These are phyloP conservation scores for Drosophila eugracilis DNA, from an alignment of 1,140 invertebrate species.

Conservation along the genomic window DNA sequence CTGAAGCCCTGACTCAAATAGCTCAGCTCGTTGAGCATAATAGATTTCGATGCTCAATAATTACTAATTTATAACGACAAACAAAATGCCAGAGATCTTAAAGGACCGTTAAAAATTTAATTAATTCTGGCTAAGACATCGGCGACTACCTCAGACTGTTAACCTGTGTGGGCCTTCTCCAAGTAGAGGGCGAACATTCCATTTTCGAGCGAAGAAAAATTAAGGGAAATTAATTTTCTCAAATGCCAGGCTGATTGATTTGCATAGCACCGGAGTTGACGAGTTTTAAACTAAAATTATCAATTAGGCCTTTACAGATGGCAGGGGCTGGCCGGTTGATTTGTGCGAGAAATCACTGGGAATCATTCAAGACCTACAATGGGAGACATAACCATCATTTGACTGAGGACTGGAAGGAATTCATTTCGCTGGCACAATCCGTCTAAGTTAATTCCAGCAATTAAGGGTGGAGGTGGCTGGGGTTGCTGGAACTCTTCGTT, in stretches of 20 bases:
- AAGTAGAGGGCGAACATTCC: slow-evolving; percentile 49
- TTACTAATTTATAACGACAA: slow-evolving; percentile 41
- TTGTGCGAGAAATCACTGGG: slow-evolving; percentile 68
- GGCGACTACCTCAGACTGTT: neutral
- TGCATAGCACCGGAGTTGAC: slow-evolving; percentile 24
- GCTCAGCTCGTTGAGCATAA: slow-evolving; percentile 14
- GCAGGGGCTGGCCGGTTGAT: slow-evolving; percentile 34
- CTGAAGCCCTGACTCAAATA: slow-evolving; percentile 4
- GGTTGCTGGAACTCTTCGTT: neutral
- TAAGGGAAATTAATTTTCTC: slow-evolving; percentile 67
- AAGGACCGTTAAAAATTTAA: slow-evolving; percentile 63
- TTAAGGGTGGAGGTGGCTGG: slow-evolving; percentile 44
- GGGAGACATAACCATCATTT: slow-evolving; percentile 40
- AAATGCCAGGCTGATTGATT: slow-evolving; percentile 77
- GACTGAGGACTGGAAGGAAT: slow-evolving; percentile 18
- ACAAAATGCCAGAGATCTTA: slow-evolving; percentile 37
- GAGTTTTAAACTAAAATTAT: slow-evolving; percentile 48
- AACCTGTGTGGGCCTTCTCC: slow-evolving; percentile 29
- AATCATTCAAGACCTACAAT: slow-evolving; percentile 59
- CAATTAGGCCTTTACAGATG: slow-evolving; percentile 52
- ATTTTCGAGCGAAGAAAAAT: slow-evolving; percentile 57
- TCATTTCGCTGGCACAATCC: slow-evolving; percentile 55
- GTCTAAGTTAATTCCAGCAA: slow-evolving; percentile 43
- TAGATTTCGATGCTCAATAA: slow-evolving; percentile 21
- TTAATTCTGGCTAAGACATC: slow-evolving; percentile 55